Evolutionary conservation across 2,797 vertebrate species (phyloP).

Genomic region (Sus cebifrons): DNA sequence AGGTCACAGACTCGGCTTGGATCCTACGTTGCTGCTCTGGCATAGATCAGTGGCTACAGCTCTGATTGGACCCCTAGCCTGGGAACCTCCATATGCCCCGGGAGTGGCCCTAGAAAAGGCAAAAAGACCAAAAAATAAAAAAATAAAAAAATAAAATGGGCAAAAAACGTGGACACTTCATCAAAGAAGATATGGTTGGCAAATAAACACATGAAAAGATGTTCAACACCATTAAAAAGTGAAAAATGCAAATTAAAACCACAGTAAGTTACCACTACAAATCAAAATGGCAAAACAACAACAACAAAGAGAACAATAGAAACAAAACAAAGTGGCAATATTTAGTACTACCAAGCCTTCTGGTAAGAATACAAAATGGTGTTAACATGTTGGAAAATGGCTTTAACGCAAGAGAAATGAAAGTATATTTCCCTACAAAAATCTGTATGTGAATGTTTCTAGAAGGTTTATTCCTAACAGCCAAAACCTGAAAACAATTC

Average conservation of each 20-base stretch:
- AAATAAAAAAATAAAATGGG: background rate
- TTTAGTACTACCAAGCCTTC: background rate
- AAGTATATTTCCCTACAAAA: background rate
- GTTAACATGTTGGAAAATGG: background rate
- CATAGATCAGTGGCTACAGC: too few relatives aligned
- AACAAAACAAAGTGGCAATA: background rate
- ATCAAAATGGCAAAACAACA: constrained; percentile 30
- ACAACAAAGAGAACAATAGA: background rate
- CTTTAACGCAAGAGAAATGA: constrained; percentile 27
- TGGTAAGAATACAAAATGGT: constrained; percentile 5
- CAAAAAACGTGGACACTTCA: background rate
- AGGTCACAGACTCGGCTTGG: too few relatives aligned
- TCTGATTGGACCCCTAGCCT: too few relatives aligned
- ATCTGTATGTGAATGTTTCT: constrained; percentile 2
- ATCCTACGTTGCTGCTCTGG: too few relatives aligned
- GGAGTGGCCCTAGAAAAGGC: too few relatives aligned
- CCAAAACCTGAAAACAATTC: constrained; percentile 22
- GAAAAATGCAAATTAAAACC: background rate
- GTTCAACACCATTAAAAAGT: background rate
- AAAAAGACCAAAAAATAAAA: too few relatives aligned
- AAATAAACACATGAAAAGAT: constrained; percentile 24
- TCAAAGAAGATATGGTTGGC: background rate
- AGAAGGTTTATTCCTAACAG: constrained; percentile 14
- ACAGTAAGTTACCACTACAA: background rate
- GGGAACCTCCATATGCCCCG: too few relatives aligned